Conservation (phyloP, 2,888 invertebrate genomes). For the Dysmachus trigonus region DNA sequence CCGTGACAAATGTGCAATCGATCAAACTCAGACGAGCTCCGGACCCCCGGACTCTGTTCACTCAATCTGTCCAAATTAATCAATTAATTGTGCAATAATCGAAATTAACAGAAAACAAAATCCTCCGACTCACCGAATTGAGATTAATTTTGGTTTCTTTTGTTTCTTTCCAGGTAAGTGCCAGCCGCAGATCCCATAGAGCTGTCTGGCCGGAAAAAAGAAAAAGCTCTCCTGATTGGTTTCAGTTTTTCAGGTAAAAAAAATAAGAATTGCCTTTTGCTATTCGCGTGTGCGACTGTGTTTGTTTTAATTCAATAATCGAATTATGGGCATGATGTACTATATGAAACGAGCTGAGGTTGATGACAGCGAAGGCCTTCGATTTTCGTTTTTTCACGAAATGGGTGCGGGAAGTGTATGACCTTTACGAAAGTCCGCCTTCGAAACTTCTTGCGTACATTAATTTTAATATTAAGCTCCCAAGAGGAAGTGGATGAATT, state of each 20-base stretch:
- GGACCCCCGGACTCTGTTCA: neutral
- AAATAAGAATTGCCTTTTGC: neutral
- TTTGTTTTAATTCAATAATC: slow-evolving; percentile 8
- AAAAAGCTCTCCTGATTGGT: neutral
- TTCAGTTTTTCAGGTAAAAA: neutral
- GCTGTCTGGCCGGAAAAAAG: neutral
- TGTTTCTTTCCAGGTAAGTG: slow-evolving; percentile 17
- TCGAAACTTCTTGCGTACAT: neutral
- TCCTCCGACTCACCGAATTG: neutral
- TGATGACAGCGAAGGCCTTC: neutral
- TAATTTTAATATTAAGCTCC: neutral
- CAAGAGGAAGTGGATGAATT: neutral
- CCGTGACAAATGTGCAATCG: slow-evolving; percentile 19
- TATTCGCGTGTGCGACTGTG: neutral
- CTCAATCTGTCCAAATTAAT: slow-evolving; percentile 36
- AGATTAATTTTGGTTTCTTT: slow-evolving; percentile 5
- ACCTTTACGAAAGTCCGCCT: neutral
- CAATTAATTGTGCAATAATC: slow-evolving; percentile 28
- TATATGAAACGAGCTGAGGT: neutral
- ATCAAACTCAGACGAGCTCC: slow-evolving; percentile 1
- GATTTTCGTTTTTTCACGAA: neutral
- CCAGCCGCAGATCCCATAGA: neutral
- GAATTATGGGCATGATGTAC: slow-evolving; percentile 8
- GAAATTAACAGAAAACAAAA: slow-evolving; percentile 24
- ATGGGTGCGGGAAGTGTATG: neutral